phyloP scores from a whole-genome alignment of 1,140 invertebrate species.

The Hermetia illucens region DNA sequence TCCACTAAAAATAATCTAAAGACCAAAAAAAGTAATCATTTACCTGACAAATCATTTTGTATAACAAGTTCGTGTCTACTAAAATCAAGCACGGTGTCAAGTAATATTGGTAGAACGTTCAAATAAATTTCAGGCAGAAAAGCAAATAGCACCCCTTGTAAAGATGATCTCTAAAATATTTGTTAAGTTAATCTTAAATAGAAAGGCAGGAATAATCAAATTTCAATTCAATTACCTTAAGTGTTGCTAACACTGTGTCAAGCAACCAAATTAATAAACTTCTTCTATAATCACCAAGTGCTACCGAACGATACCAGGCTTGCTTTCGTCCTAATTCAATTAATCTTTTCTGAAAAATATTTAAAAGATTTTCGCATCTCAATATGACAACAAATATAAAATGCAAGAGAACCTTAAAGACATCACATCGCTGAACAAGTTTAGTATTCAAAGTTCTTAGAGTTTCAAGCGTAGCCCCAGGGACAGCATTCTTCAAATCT shows the following conservation, averaged over 20 bases:
- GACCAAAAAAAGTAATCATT: slow-evolving; percentile 9
- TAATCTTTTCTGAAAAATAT: slow-evolving; percentile 20
- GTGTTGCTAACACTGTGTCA: slow-evolving; percentile 38
- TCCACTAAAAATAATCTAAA: too few relatives aligned
- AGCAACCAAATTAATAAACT: slow-evolving; percentile 39
- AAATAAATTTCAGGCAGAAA: slow-evolving; percentile 75
- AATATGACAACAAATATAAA: not conserved
- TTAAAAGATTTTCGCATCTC: too few relatives aligned
- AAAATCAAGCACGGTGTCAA: slow-evolving; percentile 53
- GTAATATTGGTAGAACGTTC: slow-evolving; percentile 24
- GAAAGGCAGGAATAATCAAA: too few relatives aligned
- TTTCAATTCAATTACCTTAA: slow-evolving; percentile 11
- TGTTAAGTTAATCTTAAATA: too few relatives aligned
- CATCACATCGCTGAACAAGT: not conserved
- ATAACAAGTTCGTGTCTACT: slow-evolving; percentile 22
- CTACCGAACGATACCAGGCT: slow-evolving; percentile 25
- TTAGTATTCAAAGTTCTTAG: not conserved
- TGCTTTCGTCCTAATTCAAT: slow-evolving; percentile 26
- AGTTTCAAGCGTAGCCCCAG: too few relatives aligned
- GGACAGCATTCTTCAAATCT: slow-evolving; percentile 24
- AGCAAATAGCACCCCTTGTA: slow-evolving; percentile 48
- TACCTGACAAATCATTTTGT: slow-evolving; percentile 28
- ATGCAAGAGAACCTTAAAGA: not conserved
- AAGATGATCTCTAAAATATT: not conserved
- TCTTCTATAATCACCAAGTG: slow-evolving; percentile 16